Evolutionary conservation across 1,140 invertebrate genomes (phyloP), one percentile per base, ranked within the genome.

Genomic region (Hyles euphorbiae): DNA sequence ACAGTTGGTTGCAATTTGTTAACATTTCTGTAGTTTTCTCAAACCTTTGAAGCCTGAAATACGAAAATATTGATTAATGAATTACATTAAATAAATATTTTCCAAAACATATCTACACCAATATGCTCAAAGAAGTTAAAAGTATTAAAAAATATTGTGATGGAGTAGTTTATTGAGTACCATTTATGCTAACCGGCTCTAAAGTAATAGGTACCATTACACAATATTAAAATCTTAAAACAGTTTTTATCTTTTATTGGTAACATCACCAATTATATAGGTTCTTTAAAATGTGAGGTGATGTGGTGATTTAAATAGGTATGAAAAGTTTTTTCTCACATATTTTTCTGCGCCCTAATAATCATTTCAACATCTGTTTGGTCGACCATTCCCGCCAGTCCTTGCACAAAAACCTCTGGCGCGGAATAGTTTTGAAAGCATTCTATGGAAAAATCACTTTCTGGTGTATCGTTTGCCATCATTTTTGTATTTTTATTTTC

Each of bases 11-110:
- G 74, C 97, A 98, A 74, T 98, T 98, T 32, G 96, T 94, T 32
- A 99, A 85, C 97, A 98, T 99, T 91, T 98, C 97, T 79, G 98
- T 99, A 3, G 97, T 98, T 78, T 99, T 99, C 76, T 99, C 98
- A 90, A 98, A 99, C 61, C 97, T 91, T 70, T 97, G 95, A 32
- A 99, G 85, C 96, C 97, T 99, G 79, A 46, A 91, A 89, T 58
- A 34, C 6, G 22, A 10, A 7, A 50, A 33, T 51, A 4, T 8
- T n/a, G n/a, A n/a, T n/a, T 56, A 52, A 22, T 22, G 8, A 40
- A 40, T 40, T 22, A 22, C 22, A 22, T 22, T 22, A 22, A 22
- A 40, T 40, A 2, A 40, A 40, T 40, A 0, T 22, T 22, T 22
- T 22, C 22, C 22, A 22, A 22, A 22, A 22, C 22, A 22, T n/a